These are phyloP conservation scores for Narcine bancroftii DNA, from an alignment of 2,113 vertebrate genomes.

Conservation along the genomic window DNA sequence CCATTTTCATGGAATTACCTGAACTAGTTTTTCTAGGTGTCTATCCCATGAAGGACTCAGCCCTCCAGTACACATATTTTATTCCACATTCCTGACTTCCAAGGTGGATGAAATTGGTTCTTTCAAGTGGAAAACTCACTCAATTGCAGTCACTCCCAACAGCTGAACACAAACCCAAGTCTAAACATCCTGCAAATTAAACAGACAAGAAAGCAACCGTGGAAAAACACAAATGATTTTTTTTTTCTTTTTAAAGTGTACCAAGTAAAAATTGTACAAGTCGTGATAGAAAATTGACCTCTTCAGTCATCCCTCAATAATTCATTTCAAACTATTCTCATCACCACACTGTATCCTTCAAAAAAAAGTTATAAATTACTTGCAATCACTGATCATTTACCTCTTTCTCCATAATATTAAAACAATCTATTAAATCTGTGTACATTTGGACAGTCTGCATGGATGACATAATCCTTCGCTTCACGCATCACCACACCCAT, in stretches of 20 bases:
- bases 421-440: neutral
- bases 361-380: neutral
- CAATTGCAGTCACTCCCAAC: neutral
- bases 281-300: neutral
- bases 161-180: neutral
- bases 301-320: neutral
- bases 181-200: neutral
- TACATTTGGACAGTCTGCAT: neutral
- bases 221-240: neutral
- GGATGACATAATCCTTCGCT: neutral
- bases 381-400: neutral
- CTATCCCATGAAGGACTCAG: neutral
- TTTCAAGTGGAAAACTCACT: neutral
- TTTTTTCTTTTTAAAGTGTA: neutral
- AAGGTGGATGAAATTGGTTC: neutral
- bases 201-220: neutral
- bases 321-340: neutral
- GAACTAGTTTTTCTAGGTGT: too few relatives aligned
- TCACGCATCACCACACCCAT: conserved; percentile 16
- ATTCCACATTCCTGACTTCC: neutral
- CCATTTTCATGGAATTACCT: too few relatives aligned
- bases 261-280: neutral
- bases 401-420: neutral
- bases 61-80: neutral
- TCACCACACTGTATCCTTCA: neutral